phyloP scores from a whole-genome alignment of 2,113 vertebrate species.

The Eupsittula cactorum region DNA sequence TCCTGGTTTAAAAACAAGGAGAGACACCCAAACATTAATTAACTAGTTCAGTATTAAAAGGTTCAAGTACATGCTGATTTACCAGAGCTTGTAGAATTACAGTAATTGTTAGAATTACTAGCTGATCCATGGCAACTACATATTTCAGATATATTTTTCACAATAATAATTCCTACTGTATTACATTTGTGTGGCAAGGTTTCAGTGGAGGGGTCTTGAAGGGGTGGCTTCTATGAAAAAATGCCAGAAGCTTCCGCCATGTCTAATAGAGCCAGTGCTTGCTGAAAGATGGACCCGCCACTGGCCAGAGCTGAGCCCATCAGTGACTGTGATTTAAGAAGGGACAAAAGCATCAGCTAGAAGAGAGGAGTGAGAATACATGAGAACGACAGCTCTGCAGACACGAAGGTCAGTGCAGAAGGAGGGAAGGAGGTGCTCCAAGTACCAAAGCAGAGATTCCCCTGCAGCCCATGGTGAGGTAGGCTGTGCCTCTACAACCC shows the following conservation, averaged over 20 bases:
- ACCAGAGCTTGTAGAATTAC: not conserved
- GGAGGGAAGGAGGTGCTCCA: not conserved
- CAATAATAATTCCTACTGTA: not conserved
- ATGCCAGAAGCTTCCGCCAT: not conserved
- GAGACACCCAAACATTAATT: not conserved
- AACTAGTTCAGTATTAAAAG: not conserved
- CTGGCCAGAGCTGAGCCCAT: not conserved
- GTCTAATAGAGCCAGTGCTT: not conserved
- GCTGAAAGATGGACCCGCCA: not conserved
- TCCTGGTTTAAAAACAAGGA: not conserved
- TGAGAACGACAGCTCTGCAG: not conserved
- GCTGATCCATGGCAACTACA: not conserved
- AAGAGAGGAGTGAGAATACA: not conserved
- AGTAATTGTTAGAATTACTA: not conserved
- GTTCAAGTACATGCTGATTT: not conserved
- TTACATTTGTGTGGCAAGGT: not conserved
- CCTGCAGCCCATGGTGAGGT: not conserved
- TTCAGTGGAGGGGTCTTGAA: not conserved
- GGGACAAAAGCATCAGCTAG: not conserved
- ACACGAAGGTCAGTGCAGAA: not conserved
- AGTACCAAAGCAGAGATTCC: not conserved
- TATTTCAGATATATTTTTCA: not conserved
- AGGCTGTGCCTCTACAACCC: not conserved
- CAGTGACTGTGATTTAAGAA: not conserved
- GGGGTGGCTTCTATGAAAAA: not conserved